These are phyloP conservation scores for Antedon bifida DNA, from an alignment of 35 echinoderm and acorn worm genomes.

Conservation along the genomic window DNA sequence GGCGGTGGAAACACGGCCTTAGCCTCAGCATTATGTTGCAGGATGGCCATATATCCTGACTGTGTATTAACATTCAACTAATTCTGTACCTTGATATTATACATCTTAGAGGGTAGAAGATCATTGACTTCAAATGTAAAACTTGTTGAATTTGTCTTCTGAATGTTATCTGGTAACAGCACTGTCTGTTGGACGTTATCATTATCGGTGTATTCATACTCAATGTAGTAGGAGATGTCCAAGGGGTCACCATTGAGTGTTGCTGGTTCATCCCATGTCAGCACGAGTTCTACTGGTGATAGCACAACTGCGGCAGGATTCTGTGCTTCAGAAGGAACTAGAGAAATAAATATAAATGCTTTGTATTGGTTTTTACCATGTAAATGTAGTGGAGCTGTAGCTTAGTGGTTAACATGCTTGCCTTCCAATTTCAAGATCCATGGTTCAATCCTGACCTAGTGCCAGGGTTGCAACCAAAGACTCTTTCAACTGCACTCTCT, in stretches of 20 bases:
- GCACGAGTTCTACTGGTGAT: constrained; percentile 3
- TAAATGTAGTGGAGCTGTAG: too few relatives aligned
- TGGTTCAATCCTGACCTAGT: too few relatives aligned
- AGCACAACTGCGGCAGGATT: constrained; percentile 21
- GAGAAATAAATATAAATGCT: background rate
- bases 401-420: constrained; percentile 15
- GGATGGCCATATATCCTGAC: too few relatives aligned
- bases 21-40: too few relatives aligned
- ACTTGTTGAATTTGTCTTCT: background rate
- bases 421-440: too few relatives aligned
- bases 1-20: too few relatives aligned
- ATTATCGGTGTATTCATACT: background rate
- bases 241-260: constrained; percentile 30
- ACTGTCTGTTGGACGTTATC: background rate
- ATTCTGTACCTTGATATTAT: background rate
- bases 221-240: constrained; percentile 18
- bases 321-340: constrained; percentile 50
- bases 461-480: too few relatives aligned
- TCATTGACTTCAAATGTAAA: background rate
- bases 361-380: background rate
- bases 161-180: background rate
- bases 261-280: constrained; percentile 38
- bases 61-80: too few relatives aligned
- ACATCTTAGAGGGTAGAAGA: background rate
- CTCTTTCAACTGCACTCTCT: constrained; percentile 7